Percentiles rank a stretch among this genome's conserved stretches.
phyloP scores from a whole-genome alignment of 2,888 invertebrate genomes.

The Drosophila crucigera region DNA sequence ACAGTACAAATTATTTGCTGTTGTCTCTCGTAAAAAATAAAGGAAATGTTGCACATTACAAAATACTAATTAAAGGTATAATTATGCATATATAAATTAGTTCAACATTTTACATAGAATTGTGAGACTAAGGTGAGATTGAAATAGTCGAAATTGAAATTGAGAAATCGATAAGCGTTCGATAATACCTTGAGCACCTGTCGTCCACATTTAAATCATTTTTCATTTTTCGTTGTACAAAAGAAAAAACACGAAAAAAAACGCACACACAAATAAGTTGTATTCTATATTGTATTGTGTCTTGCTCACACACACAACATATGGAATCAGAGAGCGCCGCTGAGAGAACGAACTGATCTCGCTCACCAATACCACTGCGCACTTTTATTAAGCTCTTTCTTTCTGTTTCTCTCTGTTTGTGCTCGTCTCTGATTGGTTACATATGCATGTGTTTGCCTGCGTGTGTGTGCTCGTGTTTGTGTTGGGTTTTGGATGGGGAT shows the following conservation, averaged over 20 bases:
- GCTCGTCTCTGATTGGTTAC: background rate
- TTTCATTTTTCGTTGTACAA: constrained; percentile 54
- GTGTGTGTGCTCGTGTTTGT: background rate
- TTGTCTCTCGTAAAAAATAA: constrained; percentile 9
- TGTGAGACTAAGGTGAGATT: constrained; percentile 21
- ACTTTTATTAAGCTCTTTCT: background rate
- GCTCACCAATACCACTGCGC: background rate
- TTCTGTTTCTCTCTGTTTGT: background rate
- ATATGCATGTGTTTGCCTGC: background rate
- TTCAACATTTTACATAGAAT: constrained; percentile 25
- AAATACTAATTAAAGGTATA: constrained; percentile 7
- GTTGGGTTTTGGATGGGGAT: background rate
- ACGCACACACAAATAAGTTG: constrained; percentile 3
- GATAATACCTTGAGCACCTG: constrained; percentile 85
- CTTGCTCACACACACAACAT: background rate
- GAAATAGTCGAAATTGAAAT: constrained; percentile 18
- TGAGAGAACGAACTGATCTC: background rate
- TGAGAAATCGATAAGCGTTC: constrained; percentile 43
- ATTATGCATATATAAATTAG: constrained; percentile 7
- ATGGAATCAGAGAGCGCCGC: background rate
- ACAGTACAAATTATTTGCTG: background rate
- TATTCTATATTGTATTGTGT: background rate
- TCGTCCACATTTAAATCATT: constrained; percentile 71
- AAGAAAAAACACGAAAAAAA: constrained; percentile 45
- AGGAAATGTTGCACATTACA: constrained; percentile 10